A percentile compares a stretch with the other conserved stretches of the same genome.
Conservation (phyloP, 2,113 vertebrate genomes). For the Corapipo altera region DNA sequence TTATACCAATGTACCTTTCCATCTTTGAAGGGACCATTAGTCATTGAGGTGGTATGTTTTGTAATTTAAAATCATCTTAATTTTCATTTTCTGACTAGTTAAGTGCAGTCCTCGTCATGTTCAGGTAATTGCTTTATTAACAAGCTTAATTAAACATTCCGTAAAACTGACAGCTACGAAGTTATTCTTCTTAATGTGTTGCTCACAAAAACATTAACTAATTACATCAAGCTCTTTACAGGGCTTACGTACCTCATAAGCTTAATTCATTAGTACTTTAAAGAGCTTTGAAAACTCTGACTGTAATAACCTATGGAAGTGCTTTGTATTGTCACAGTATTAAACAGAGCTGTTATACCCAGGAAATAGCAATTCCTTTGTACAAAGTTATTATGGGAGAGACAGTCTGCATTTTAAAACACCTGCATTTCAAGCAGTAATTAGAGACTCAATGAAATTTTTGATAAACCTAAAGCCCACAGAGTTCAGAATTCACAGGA, state of each 20-base stretch:
- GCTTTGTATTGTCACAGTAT: neutral
- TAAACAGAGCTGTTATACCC: neutral
- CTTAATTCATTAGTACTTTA: constrained; percentile 27
- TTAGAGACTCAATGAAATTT: neutral
- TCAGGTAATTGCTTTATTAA: constrained; percentile 79
- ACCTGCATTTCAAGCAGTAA: neutral
- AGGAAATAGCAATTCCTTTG: neutral
- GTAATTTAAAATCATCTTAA: constrained; percentile 68
- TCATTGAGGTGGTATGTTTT: constrained; percentile 56
- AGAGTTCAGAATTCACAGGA: neutral
- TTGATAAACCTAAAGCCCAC: neutral
- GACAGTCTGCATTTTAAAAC: neutral
- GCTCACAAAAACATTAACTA: constrained; percentile 72
- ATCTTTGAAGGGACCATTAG: constrained; percentile 53
- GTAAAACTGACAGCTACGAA: constrained; percentile 65
- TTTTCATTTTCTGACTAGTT: constrained; percentile 72
- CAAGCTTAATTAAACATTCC: constrained; percentile 72
- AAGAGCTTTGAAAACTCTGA: constrained; percentile 17
- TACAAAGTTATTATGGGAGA: neutral
- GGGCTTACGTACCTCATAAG: neutral
- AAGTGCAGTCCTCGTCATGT: constrained; percentile 54
- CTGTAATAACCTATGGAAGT: neutral
- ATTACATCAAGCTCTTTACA: constrained; percentile 56
- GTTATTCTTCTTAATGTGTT: constrained; percentile 67
- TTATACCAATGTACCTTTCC: constrained; percentile 66